Evolutionary conservation across 2,113 vertebrate species (phyloP).

Genomic region (Cyprinodon brontotheroides): DNA sequence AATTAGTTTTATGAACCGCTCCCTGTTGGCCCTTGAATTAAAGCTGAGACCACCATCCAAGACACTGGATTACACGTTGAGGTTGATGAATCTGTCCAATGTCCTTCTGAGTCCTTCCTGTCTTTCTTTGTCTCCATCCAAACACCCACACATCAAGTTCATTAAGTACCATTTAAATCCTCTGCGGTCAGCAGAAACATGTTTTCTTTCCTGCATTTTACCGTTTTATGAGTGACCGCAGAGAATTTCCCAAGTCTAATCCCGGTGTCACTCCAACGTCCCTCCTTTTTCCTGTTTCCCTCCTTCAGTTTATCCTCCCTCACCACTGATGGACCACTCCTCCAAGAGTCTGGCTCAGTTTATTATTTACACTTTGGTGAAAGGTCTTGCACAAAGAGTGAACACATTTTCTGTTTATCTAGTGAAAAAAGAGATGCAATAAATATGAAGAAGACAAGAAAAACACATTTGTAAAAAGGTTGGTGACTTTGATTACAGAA

Average conservation of each 20-base stretch:
- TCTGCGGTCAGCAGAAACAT: constrained; percentile 47
- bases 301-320: constrained; percentile 37
- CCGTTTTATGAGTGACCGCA: constrained; percentile 51
- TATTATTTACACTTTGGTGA: constrained; percentile 48
- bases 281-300: constrained; percentile 46
- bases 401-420: constrained; percentile 61
- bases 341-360: constrained; percentile 51
- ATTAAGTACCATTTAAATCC: constrained; percentile 62
- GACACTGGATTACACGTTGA: constrained; percentile 44
- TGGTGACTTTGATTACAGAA: background rate
- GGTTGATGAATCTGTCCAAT: constrained; percentile 53
- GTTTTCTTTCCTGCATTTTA: constrained; percentile 61
- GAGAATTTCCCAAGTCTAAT: constrained; percentile 45
- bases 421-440: constrained; percentile 10
- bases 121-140: constrained; percentile 45
- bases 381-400: constrained; percentile 34
- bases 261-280: constrained; percentile 30
- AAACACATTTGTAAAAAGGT: constrained; percentile 51
- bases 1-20: background rate
- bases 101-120: constrained; percentile 33
- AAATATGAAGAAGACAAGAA: constrained; percentile 32
- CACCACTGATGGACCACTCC: constrained; percentile 26
- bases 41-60: constrained; percentile 46
- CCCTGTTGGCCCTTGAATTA: background rate
- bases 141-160: constrained; percentile 51